phyloP scores from a whole-genome alignment of 2,113 vertebrate species.

The Rhinopomastus cyanomelas region DNA sequence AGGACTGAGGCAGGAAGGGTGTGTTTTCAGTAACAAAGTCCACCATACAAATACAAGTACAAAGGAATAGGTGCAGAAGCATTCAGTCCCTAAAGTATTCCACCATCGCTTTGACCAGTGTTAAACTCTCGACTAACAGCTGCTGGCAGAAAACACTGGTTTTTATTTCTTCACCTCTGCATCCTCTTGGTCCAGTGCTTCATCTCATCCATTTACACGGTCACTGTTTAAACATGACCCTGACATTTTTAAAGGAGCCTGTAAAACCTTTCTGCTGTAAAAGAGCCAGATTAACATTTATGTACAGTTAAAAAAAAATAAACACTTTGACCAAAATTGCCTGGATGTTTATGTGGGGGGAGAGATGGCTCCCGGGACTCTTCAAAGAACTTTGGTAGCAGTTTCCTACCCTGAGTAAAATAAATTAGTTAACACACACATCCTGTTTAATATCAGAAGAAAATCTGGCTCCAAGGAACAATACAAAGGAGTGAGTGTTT shows the following conservation, averaged over 20 bases:
- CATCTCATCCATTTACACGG: constrained; percentile 10
- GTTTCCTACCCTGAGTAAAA: constrained; percentile 37
- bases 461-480: constrained; percentile 43
- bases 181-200: neutral
- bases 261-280: constrained; percentile 26
- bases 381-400: constrained; percentile 43
- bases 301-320: constrained; percentile 37
- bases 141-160: neutral
- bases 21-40: constrained; percentile 11
- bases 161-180: neutral
- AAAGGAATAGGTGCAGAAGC: neutral
- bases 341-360: constrained; percentile 35
- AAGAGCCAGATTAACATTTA: constrained; percentile 46
- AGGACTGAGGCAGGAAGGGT: constrained; percentile 29
- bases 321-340: constrained; percentile 58
- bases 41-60: neutral
- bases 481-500: constrained; percentile 44
- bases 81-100: neutral
- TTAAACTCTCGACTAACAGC: neutral
- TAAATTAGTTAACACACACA: constrained; percentile 59
- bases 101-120: neutral
- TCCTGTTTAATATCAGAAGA: constrained; percentile 64
- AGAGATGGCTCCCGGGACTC: constrained; percentile 28
- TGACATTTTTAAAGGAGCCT: constrained; percentile 39
- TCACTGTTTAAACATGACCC: constrained; percentile 35